Conservation (phyloP, 1,140 invertebrate genomes). For the Andrena cerasifolii region DNA sequence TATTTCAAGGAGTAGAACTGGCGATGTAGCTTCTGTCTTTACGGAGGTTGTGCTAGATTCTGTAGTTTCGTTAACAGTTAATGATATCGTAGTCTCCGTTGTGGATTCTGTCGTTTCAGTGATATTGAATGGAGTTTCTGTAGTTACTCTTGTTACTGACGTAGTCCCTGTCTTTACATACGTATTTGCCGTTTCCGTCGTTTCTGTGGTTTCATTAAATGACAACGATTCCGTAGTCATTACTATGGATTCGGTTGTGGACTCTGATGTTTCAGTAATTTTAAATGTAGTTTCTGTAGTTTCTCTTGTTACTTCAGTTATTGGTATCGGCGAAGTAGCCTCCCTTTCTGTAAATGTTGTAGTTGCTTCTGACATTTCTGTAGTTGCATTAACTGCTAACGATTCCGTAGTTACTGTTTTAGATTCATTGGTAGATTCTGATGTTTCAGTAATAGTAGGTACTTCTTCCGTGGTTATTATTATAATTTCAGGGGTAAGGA, state of each 20-base stretch:
- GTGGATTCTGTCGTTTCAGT: background rate
- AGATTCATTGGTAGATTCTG: background rate
- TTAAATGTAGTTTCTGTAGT: background rate
- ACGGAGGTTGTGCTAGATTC: background rate
- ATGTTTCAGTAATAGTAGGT: no score
- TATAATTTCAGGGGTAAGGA: no score
- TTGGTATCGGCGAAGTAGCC: background rate
- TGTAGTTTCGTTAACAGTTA: background rate
- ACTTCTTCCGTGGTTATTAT: background rate
- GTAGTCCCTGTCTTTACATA: background rate
- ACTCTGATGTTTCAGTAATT: no score
- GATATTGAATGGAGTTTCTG: background rate
- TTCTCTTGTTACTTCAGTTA: no score
- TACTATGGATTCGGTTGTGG: background rate
- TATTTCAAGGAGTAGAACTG: no score
- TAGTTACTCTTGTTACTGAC: background rate
- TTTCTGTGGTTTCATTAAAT: background rate
- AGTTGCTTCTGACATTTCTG: background rate
- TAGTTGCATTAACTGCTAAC: background rate
- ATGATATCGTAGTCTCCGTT: background rate
- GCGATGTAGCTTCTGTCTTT: no score
- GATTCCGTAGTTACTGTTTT: background rate
- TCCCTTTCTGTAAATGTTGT: background rate
- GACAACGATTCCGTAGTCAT: no score
- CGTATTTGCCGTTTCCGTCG: background rate